Conservation (phyloP, 2,888 invertebrate genomes). For the Digitonthophagus gazella region DNA sequence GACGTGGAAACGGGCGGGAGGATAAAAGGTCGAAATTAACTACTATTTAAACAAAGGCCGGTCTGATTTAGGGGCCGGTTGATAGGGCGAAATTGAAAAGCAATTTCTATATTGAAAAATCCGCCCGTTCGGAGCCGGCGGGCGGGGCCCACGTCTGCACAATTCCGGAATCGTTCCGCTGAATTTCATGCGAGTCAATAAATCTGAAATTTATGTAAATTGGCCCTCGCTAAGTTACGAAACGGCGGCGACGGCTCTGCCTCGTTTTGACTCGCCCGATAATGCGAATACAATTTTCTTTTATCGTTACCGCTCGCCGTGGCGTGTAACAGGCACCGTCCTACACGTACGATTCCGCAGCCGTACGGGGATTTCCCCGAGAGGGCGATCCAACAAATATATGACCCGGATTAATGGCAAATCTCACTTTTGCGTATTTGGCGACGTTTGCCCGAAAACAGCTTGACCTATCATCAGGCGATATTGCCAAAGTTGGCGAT, state of each 20-base stretch:
- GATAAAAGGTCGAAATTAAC: slow-evolving; percentile 18
- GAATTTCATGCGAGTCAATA: slow-evolving; percentile 28
- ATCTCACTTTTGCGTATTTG: not conserved
- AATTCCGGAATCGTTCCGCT: slow-evolving; percentile 24
- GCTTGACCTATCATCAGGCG: not conserved
- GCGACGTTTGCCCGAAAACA: not conserved
- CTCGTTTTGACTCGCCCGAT: slow-evolving; percentile 5
- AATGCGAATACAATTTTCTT: slow-evolving; percentile 24
- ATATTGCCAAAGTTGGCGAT: not conserved
- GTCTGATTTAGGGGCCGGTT: slow-evolving; percentile 19
- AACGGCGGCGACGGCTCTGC: not conserved
- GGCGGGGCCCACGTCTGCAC: slow-evolving; percentile 23
- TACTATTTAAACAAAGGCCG: slow-evolving; percentile 20
- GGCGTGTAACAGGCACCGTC: not conserved
- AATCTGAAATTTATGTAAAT: slow-evolving; percentile 29
- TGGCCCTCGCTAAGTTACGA: slow-evolving; percentile 18
- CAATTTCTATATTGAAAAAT: slow-evolving; percentile 24
- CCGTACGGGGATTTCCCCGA: not conserved
- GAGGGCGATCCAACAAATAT: not conserved
- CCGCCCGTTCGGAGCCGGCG: slow-evolving; percentile 1
- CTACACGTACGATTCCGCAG: not conserved
- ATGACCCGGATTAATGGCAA: not conserved
- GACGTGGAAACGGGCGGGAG: not conserved
- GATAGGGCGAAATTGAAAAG: slow-evolving; percentile 24
- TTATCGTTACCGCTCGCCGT: slow-evolving; percentile 22